These are phyloP conservation scores for Rallus limicola DNA, from an alignment of 2,113 vertebrate species.

Conservation along the genomic window DNA sequence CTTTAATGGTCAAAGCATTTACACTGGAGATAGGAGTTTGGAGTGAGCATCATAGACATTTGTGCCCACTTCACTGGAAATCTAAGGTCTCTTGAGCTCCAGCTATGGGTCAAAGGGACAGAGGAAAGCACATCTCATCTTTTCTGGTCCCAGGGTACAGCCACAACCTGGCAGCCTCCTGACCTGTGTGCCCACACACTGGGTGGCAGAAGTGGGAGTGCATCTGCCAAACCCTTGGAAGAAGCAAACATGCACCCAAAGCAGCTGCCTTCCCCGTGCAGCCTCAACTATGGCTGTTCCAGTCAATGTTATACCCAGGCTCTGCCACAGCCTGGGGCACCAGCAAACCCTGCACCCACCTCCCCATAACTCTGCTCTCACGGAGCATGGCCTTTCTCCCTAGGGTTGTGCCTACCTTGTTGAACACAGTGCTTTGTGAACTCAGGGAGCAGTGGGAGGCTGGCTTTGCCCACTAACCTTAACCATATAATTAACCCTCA, in stretches of 20 bases:
- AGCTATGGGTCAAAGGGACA: background rate
- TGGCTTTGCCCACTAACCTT: background rate
- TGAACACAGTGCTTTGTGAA: background rate
- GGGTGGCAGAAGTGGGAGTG: background rate
- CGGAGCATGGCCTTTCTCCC: accelerated
- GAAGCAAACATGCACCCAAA: accelerated
- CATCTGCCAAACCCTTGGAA: background rate
- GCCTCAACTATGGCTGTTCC: background rate
- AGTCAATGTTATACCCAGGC: background rate
- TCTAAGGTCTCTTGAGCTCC: background rate
- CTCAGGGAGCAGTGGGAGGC: accelerated
- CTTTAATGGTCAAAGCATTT: background rate
- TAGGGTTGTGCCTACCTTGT: background rate
- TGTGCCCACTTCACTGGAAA: background rate
- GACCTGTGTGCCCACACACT: background rate
- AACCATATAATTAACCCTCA: background rate
- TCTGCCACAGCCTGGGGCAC: background rate
- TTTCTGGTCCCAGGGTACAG: background rate
- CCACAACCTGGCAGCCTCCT: background rate
- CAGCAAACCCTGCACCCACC: background rate
- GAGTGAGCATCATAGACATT: background rate
- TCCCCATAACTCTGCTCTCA: background rate
- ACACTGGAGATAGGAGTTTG: background rate
- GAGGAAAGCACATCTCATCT: background rate
- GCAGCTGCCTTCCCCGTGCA: background rate